Evolutionary conservation across 23 tunicate species (phyloP).

Genomic region (Botrylloides violaceus): DNA sequence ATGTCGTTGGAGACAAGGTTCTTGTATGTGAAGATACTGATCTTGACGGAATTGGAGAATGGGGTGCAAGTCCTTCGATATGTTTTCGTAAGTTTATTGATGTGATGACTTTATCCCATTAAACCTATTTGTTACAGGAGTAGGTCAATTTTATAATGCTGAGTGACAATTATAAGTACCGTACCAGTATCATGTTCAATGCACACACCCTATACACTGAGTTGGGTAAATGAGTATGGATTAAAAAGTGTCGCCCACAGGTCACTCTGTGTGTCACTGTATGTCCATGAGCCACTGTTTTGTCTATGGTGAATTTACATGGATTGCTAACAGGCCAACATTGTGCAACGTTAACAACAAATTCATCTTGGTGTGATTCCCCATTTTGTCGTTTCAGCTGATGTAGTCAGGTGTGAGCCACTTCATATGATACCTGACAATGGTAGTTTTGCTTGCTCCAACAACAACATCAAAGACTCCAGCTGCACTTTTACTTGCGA

Average conservation of each 20-base stretch:
- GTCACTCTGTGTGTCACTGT: not conserved
- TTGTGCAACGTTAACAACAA: too few species aligned
- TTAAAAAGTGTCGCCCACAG: too few species aligned
- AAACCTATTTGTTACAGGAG: too few species aligned
- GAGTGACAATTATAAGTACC: too few species aligned
- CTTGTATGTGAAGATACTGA: conserved; percentile 12
- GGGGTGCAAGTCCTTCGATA: conserved; percentile 1
- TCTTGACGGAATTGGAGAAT: conserved; percentile 13
- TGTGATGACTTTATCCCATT: too few species aligned
- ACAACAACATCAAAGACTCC: conserved; percentile 4
- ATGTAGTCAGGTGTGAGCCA: conserved; percentile 19
- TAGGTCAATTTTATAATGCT: too few species aligned
- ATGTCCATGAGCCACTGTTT: not conserved
- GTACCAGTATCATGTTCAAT: too few species aligned
- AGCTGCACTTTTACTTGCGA: conserved; percentile 11
- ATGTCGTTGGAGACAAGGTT: conserved; percentile 4
- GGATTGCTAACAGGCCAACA: too few species aligned
- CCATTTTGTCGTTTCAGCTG: conserved; percentile 7
- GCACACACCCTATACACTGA: too few species aligned
- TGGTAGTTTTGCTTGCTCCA: not conserved
- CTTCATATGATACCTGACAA: not conserved
- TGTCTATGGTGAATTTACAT: too few species aligned
- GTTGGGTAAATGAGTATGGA: too few species aligned
- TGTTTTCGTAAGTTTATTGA: conserved; percentile 31
- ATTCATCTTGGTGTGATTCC: too few species aligned